phyloP scores from a whole-genome alignment of 2,113 vertebrate species.

The Gymnorhina tibicen region DNA sequence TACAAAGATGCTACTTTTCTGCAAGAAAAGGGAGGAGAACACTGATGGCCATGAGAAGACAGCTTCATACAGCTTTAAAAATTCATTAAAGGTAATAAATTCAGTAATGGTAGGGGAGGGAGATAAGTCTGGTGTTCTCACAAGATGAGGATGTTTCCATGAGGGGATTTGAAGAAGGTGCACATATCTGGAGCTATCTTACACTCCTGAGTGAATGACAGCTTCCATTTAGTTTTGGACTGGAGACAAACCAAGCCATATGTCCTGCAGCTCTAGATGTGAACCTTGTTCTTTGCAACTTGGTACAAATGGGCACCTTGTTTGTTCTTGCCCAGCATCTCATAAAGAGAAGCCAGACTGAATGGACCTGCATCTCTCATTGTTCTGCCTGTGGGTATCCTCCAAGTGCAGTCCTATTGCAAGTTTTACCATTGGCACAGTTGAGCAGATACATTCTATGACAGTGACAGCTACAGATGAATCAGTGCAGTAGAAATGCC shows the following conservation, averaged over 20 bases:
- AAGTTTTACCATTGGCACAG: neutral
- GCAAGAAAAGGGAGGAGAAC: slow-evolving; percentile 90
- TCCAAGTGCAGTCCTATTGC: neutral
- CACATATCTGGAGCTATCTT: neutral
- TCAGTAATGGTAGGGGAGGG: neutral
- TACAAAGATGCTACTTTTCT: slow-evolving; percentile 88
- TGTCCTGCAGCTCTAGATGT: neutral
- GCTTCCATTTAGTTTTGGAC: neutral
- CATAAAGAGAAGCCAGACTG: neutral
- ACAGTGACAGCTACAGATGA: neutral
- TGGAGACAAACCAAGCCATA: neutral
- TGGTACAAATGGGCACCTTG: neutral
- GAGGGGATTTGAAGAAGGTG: neutral
- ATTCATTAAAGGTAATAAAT: slow-evolving; percentile 85
- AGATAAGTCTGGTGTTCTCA: neutral
- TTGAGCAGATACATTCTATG: neutral
- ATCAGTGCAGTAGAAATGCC: neutral
- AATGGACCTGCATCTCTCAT: neutral
- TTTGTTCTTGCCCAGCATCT: neutral
- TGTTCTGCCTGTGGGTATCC: neutral
- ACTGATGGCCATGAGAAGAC: slow-evolving; percentile 85
- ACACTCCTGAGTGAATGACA: neutral
- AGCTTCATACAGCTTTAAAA: slow-evolving; percentile 92
- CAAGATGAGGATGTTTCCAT: accelerated
- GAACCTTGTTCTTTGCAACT: neutral